A percentile compares a stretch with the other conserved stretches of the same genome.
These are phyloP conservation scores for Adoxophyes honmai DNA, from an alignment of 1,140 invertebrate genomes.

Conservation along the genomic window DNA sequence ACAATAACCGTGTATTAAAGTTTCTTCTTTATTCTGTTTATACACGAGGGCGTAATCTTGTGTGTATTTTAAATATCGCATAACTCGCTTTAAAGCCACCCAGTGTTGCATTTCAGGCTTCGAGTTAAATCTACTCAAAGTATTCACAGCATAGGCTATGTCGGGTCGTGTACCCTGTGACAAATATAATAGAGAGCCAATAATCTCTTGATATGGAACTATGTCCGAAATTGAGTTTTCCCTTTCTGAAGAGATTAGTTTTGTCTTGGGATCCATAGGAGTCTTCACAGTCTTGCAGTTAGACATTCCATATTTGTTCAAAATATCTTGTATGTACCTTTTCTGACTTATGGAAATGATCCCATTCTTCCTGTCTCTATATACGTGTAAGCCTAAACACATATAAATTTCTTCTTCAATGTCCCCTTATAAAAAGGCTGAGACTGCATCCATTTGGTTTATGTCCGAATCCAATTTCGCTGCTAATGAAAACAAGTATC, in stretches of 20 bases:
- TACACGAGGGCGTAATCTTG: too few relatives aligned
- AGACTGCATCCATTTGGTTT: not conserved
- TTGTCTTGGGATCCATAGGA: not conserved
- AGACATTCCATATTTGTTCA: constrained; percentile 12
- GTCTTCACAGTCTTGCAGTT: constrained; percentile 17
- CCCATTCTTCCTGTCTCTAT: not conserved
- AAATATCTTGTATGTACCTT: constrained; percentile 17
- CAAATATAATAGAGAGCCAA: not conserved
- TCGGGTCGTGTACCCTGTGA: not conserved
- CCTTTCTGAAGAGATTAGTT: not conserved
- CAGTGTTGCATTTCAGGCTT: too few relatives aligned
- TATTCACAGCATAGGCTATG: not conserved
- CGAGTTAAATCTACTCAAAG: not conserved
- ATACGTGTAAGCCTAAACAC: constrained; percentile 8
- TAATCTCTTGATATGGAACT: constrained; percentile 9
- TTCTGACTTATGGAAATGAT: constrained; percentile 8
- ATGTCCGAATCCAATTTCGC: not conserved
- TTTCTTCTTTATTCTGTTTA: too few relatives aligned
- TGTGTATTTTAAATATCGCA: not conserved
- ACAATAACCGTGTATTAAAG: too few relatives aligned
- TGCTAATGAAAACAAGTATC: not conserved
- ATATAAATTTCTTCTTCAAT: not conserved
- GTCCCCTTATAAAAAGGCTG: not conserved
- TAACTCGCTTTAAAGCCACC: too few relatives aligned
- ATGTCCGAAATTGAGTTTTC: not conserved